Base-by-base conservation (phyloP, 2,888 invertebrate species). In the Netelia fuscicornis region DNA sequence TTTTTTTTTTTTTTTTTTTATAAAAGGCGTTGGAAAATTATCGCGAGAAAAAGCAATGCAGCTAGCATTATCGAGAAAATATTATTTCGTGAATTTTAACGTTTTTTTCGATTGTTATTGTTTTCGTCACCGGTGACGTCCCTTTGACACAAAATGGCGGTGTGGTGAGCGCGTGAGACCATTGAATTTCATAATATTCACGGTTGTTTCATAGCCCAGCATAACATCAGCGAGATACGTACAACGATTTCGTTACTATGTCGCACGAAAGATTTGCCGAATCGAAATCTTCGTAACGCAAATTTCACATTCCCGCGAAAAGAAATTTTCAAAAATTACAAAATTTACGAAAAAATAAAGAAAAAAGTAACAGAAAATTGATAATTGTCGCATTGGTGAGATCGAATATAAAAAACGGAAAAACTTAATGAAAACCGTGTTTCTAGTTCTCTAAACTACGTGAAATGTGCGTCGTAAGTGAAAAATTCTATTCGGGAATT, bases 171-270 rank as follows among this genome's bases (percentile, higher is more conserved):
- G 78, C 58, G 82, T 79, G 85, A 78, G 85, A 71, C 85, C 79
- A 70, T 65, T 85, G 85, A 85, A 82, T 82, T 82, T 85, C 23
- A 82, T 85, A 85, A 82, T 85, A 76, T 85, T 85, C 85, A 85
- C 60, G 75, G 85, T 85, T 72, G 48, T 67, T 54, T 44, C 23
- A 44, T 72, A 65, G 75, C 78, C 65, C 65, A 76, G 79, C 75
- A 60, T 60, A 67, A 68, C 75, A 84, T 65, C 52, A 77, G 75
- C 75, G 62, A 74, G 65, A 30, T 68, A 68, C 56, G 42, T 23
- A 64, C 62, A n/a, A 65, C 58, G 60, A 52, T 71, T 67, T 78
- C 44, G 25, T 67, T 65, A 58, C 58, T 48, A 13, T 48, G 13
- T 10, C 11, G 48, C 58, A 58, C n/a, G 62, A 81, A 78, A 81